Evolutionary conservation across 2,888 invertebrate genomes (phyloP), one percentile per base, ranked within the genome.

Genomic region (Fissipunctia ypsillon): DNA sequence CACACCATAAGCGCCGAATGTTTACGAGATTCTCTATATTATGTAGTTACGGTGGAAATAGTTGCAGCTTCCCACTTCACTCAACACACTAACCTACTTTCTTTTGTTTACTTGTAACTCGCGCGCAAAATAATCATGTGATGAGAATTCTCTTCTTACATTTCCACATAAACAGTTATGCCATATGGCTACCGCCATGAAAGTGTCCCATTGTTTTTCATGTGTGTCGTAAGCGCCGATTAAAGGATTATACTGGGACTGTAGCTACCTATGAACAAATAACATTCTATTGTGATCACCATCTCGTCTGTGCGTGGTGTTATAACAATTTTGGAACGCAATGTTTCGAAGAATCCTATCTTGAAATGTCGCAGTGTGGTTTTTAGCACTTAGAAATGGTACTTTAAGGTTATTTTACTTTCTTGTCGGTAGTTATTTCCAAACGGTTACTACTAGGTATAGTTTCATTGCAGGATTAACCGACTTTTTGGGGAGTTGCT

Each of bases 201-300:
- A 38, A 73, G 67, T 72, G 60, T 67, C 52, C 64, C 76, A 73
- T 82, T 82, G 76, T 69, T 80, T 82, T 83, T 82, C 63, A 82
- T 80, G 69, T 41, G 67, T 60, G 72, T 81, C 72, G 59, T 83
- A 80, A 76, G 67, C 31, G 45, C n/a, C 38, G 59, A 79, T 79
- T 72, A 73, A 68, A 63, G 80, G 72, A 73, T 82, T 83, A 76
- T 72, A 28, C 35, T 59, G 69, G 59, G 61, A 69, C 57, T 56
- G 48, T 50, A 74, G 52, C 45, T 68, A 79, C 83, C 75, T 75
- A 57, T 57, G 25, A 69, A 75, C 79, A 83, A 83, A 83, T 83
- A 75, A 74, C 68, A 61, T 74, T 78, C 3, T 67, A 66, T 69
- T 61, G 19, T 57, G 68, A 83, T 83, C 70, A 63, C 50, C 57